phyloP scores from a whole-genome alignment of 1,140 invertebrate genomes.

The Wiebesia pumilae region DNA sequence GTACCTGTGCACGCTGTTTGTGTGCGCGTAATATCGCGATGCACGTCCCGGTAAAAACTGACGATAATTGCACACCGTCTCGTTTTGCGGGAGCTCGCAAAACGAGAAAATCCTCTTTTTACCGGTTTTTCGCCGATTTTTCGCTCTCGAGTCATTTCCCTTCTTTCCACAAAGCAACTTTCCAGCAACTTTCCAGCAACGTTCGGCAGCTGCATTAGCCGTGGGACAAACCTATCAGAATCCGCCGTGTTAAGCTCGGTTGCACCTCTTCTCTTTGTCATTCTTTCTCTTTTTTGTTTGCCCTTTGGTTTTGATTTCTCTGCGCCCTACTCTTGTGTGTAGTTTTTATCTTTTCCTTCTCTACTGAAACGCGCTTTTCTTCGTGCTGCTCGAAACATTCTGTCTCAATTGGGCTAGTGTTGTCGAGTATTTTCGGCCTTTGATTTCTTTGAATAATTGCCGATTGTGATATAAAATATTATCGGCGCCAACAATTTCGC shows the following conservation, averaged over 20 bases:
- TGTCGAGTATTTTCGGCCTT: not conserved
- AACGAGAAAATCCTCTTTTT: not conserved
- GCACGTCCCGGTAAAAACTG: constrained; percentile 11
- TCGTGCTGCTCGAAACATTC: not conserved
- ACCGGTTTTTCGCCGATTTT: not conserved
- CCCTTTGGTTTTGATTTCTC: not conserved
- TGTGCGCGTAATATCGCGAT: not conserved
- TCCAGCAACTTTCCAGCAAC: not conserved
- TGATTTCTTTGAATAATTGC: not conserved
- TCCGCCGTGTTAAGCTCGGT: not conserved
- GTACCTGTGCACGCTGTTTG: not conserved
- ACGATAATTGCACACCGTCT: constrained; percentile 28
- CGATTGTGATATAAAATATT: too few relatives aligned
- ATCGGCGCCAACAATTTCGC: too few relatives aligned
- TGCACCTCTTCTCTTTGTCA: not conserved
- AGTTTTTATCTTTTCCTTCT: not conserved
- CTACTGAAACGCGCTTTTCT: not conserved
- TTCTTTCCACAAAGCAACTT: not conserved
- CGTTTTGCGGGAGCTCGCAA: not conserved
- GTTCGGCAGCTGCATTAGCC: not conserved
- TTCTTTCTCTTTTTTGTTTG: not conserved
- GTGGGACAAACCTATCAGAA: constrained; percentile 7
- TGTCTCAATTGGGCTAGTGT: not conserved
- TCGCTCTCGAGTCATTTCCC: not conserved
- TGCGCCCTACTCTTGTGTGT: not conserved